Conservation (phyloP, 2,888 invertebrate species). For the Drosophila fulvimacula region DNA sequence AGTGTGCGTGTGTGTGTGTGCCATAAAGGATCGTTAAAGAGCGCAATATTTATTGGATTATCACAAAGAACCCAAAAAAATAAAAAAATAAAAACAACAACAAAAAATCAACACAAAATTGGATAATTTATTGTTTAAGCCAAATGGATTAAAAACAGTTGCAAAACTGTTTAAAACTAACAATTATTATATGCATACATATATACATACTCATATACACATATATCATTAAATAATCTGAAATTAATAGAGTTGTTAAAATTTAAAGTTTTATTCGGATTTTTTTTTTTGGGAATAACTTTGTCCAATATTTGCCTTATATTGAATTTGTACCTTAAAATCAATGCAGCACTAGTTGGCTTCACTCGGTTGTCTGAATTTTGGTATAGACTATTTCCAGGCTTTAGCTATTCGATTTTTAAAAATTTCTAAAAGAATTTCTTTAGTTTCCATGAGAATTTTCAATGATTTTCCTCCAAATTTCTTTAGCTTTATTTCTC, state of each 20-base stretch:
- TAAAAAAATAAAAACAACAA: constrained; percentile 8
- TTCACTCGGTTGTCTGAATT: neutral
- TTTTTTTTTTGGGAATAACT: neutral
- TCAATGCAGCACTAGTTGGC: neutral
- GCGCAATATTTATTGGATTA: constrained; percentile 9
- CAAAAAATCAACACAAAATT: no score
- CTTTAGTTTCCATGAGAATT: no score
- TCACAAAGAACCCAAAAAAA: neutral
- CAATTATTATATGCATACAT: neutral
- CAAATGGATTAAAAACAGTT: constrained; percentile 9
- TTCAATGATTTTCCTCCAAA: no score
- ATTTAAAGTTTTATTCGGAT: neutral
- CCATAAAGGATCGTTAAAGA: constrained; percentile 19
- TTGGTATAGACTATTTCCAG: neutral
- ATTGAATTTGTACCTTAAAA: constrained; percentile 7
- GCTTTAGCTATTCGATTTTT: no score
- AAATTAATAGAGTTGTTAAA: neutral
- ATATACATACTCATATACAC: neutral
- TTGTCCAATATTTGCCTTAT: neutral
- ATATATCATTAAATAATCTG: neutral
- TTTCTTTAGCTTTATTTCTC: no score
- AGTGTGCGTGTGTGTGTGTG: constrained; percentile 18
- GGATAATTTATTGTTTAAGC: constrained; percentile 59
- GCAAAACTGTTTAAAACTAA: neutral
- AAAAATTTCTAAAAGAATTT: no score